phyloP scores from a whole-genome alignment of 2,113 vertebrate genomes.

The Anguilla japonica region DNA sequence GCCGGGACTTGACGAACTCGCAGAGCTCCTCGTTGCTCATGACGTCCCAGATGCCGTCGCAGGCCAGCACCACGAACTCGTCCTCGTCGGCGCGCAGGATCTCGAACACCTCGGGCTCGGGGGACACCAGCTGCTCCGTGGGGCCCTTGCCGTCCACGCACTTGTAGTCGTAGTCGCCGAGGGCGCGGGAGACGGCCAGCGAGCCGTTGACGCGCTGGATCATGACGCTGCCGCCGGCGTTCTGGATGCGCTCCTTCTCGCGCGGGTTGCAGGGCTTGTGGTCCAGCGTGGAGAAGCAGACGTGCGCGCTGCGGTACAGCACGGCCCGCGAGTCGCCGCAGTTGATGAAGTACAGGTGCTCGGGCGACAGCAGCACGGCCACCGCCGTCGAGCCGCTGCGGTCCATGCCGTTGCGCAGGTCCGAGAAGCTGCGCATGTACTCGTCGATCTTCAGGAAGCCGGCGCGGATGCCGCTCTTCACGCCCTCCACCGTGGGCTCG shows the following conservation, averaged over 20 bases:
- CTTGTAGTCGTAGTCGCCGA: slow-evolving; percentile 99
- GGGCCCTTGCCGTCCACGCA: slow-evolving; percentile 97
- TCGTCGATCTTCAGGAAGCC: slow-evolving; percentile 98
- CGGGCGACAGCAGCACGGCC: slow-evolving; percentile 89
- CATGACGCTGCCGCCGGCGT: slow-evolving; percentile 98
- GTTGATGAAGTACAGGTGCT: slow-evolving; percentile 95
- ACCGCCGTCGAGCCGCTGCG: slow-evolving; percentile 97
- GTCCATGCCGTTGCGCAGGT: slow-evolving; percentile 96
- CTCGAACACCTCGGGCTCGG: slow-evolving; percentile 95
- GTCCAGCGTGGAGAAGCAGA: slow-evolving; percentile 97
- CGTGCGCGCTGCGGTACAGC: slow-evolving; percentile 86
- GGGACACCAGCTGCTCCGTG: slow-evolving; percentile 97
- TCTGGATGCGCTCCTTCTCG: slow-evolving; percentile 97
- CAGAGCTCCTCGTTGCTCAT: slow-evolving; percentile 99
- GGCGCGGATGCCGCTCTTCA: slow-evolving; percentile 90
- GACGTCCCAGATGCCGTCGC: slow-evolving; percentile 99
- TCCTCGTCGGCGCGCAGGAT: slow-evolving; percentile 89
- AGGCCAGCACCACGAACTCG: slow-evolving; percentile 94
- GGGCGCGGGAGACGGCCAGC: slow-evolving; percentile 92
- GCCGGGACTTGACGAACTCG: slow-evolving; percentile 92
- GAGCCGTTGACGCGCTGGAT: slow-evolving; percentile 98
- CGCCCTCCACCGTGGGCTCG: slow-evolving; percentile 83
- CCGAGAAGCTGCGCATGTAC: slow-evolving; percentile 97
- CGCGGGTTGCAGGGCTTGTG: slow-evolving; percentile 98
- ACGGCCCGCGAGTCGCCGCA: slow-evolving; percentile 96